These are phyloP conservation scores for Columba guinea DNA, from an alignment of 2,797 vertebrate species.

Conservation along the genomic window DNA sequence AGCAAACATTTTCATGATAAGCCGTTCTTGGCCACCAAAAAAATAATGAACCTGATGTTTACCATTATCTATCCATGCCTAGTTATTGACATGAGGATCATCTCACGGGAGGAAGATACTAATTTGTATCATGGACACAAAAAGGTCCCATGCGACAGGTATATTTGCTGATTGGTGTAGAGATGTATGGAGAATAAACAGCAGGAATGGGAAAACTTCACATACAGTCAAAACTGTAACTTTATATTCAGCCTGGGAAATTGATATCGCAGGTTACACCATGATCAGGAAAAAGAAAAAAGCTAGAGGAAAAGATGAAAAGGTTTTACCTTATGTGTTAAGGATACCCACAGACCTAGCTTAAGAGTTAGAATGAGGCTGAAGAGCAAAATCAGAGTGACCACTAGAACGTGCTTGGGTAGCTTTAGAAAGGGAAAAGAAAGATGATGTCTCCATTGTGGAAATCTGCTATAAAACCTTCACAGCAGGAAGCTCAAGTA, in stretches of 20 bases:
- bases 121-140: background rate
- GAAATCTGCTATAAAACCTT: background rate
- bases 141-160: background rate
- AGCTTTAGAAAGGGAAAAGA: background rate
- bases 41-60: accelerated
- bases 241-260: background rate
- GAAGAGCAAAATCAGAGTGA: background rate
- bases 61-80: background rate
- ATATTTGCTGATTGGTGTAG: background rate
- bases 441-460: background rate
- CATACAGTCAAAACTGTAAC: background rate
- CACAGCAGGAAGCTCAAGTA: background rate
- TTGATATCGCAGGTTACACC: background rate
- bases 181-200: background rate
- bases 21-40: background rate
- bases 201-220: background rate
- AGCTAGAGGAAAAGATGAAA: background rate
- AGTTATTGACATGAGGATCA: background rate
- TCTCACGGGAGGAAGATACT: background rate
- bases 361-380: background rate
- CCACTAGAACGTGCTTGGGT: background rate
- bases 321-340: accelerated
- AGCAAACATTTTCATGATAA: background rate
- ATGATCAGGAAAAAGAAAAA: background rate
- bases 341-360: background rate